These are phyloP conservation scores for Nothocercus julius DNA, from an alignment of 2,113 vertebrate species.

Conservation along the genomic window DNA sequence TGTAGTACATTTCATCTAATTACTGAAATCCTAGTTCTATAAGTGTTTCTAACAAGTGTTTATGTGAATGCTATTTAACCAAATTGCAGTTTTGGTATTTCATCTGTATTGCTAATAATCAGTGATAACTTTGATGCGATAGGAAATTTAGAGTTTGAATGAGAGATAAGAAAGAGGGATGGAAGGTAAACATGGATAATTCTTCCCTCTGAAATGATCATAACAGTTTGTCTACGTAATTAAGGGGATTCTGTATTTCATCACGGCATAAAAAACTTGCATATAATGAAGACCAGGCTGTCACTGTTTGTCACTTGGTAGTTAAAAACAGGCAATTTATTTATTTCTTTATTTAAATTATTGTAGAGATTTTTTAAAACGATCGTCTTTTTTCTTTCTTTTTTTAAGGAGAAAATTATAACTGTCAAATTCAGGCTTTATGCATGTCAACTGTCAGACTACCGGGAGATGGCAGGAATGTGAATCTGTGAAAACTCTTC, in stretches of 20 bases:
- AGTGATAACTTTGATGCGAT: background rate
- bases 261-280: background rate
- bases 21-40: background rate
- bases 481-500: background rate
- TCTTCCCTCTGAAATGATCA: background rate
- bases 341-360: background rate
- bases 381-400: background rate
- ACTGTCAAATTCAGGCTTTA: background rate
- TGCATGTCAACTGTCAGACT: background rate
- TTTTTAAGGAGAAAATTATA: conserved; percentile 36
- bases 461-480: background rate
- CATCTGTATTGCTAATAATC: background rate
- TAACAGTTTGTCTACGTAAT: background rate
- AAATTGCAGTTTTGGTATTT: conserved; percentile 2
- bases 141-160: background rate
- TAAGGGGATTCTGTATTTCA: background rate
- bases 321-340: background rate
- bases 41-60: background rate
- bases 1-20: background rate
- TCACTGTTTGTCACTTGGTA: background rate
- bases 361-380: background rate
- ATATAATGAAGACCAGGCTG: background rate
- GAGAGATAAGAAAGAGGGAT: background rate
- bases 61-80: background rate
- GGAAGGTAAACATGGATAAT: background rate